Base-by-base conservation (phyloP, 1,140 invertebrate species). In the Pseudomyrmex concolor region DNA sequence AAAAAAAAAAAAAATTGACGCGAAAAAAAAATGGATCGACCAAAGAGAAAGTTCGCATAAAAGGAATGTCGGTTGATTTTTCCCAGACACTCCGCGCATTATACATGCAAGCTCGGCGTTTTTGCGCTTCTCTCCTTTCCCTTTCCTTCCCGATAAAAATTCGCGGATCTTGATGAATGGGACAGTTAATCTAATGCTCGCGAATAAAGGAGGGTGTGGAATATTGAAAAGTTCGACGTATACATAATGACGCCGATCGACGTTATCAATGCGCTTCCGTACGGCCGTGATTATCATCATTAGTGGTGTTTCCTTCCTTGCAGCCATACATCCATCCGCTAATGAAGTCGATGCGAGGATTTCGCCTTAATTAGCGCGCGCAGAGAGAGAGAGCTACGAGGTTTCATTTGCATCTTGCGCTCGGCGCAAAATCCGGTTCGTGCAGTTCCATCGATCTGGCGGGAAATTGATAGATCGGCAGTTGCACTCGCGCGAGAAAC, bases 361-460 rank as follows among this genome's bases (percentile, higher is more conserved):
- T 80, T 72, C 55, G 51, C 72, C 74, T 88, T 88, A 89, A 89
- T 89, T 89, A 88, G 76, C 77, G 48, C 55, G 63, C 51, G 34
- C 8, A 63, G 0, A 34, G 4, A 34, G 34, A 34, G 34, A 34
- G 34, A 34, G 72, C 17, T 45, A 59, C 4, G 15, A 54, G 73
- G 67, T 71, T 84, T 66, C 48, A 70, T 85, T 81, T 81, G 43
- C 72, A 77, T 80, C 66, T 70, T 80, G 54, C 54, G 45, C 43
- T 60, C 55, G n/a, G 19, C 17, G 71, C 34, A 45, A 70, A 71
- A 17, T n/a, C 59, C 73, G 67, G 7, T 22, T n/a, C 43, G 12
- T 50, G 45, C 67, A 48, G 50, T 80, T 25, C 12, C 70, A 54
- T 54, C 78, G 48, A 74, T 64, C 70, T 17, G 25, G 1, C 15